Conservation (phyloP, 2,113 vertebrate genomes). For the Hippocampus mohnikei region DNA sequence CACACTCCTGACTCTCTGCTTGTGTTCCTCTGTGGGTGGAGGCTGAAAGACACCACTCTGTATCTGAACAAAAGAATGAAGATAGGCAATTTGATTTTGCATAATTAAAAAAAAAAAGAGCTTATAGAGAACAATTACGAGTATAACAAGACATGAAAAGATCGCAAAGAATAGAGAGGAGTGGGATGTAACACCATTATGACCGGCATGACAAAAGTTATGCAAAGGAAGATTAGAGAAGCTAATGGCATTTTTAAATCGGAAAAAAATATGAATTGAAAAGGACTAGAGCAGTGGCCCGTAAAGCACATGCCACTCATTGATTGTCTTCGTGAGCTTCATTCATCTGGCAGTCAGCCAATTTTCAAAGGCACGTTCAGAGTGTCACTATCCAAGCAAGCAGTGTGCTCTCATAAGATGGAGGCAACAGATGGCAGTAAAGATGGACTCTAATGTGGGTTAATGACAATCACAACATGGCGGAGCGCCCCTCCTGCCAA, state of each 20-base stretch:
- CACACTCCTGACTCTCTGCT: conserved; percentile 38
- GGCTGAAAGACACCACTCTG: conserved; percentile 32
- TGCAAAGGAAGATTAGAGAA: neutral
- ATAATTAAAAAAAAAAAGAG: neutral
- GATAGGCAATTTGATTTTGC: neutral
- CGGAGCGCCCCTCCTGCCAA: too few relatives aligned
- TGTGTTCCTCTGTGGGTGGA: conserved; percentile 36
- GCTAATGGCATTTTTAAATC: neutral
- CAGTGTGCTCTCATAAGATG: neutral
- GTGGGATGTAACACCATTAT: neutral
- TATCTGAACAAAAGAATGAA: conserved; percentile 42
- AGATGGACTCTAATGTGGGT: neutral
- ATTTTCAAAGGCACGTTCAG: neutral
- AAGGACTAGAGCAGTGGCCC: neutral
- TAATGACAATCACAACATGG: too few relatives aligned
- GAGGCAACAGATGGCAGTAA: neutral
- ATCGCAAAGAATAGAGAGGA: neutral
- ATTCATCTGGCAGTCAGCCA: neutral
- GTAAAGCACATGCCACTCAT: neutral
- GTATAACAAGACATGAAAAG: neutral
- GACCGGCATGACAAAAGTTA: neutral
- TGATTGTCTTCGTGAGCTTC: neutral
- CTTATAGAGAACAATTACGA: neutral
- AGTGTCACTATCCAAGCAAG: neutral
- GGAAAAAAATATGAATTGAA: neutral